Base-by-base conservation (phyloP, 1,140 invertebrate species). In the Euwallacea fornicatus region DNA sequence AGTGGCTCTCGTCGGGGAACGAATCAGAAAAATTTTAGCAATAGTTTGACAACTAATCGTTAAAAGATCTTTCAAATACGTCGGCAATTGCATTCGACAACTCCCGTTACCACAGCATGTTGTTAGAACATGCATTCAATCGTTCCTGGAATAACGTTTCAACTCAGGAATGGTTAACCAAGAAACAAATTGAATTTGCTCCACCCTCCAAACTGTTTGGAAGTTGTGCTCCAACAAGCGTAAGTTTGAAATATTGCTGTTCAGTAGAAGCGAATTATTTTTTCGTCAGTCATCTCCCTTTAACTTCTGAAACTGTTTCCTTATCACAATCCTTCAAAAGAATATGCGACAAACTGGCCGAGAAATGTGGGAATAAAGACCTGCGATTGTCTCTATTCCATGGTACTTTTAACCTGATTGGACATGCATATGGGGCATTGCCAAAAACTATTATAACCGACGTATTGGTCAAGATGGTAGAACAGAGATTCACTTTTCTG, bases 1-100 rank as follows among this genome's bases (percentile, higher is more conserved):
- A 44, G n/a, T 33, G 69, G 66, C 66, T 71, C 66, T 46, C 69
- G 66, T 71, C 63, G 63, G 8, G 69, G 66, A 66, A 71, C 66
- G 21, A 71, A 71, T 21, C 69, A 71, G 55, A 8, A 65, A 66
- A 66, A 44, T 58, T 42, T 71, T 59, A 66, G 44, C 9, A 59
- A 21, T 71, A 63, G 69, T 71, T 71, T 67, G 41, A 44, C 42
- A 6, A 62, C 13, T 10, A 62, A 11, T n/a, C 43, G n/a, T 44
- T 62, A 42, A 62, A 62, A n/a, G 43, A 0, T 44, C 16, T 62
- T 7, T 7, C 6, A 6, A 6, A 62, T 6, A 1, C 1, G 7
- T 62, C 59, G 7, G 6, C 10, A n/a, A 62, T 62, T 42, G n/a
- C 43, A 7, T 0, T 62, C 7, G 59, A 62, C n/a, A 62, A 43